Evolutionary conservation across 2,888 invertebrate genomes (phyloP).

Genomic region (Harpalus rubripes): DNA sequence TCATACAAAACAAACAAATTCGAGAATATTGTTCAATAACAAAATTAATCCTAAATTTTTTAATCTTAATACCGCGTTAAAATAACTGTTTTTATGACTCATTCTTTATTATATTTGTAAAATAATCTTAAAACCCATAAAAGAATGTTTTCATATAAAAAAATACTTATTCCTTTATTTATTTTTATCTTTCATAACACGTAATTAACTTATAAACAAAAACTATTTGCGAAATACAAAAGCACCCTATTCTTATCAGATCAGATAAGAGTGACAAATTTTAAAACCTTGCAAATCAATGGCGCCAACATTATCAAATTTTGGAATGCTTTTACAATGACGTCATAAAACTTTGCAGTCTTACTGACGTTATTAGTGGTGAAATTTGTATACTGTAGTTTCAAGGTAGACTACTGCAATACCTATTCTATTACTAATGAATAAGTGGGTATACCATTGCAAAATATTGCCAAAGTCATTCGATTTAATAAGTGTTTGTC

Average conservation of each 20-base stretch:
- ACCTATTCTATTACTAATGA: background rate
- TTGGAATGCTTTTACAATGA: slow-evolving; percentile 8
- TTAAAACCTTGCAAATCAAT: background rate
- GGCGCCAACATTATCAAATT: slow-evolving; percentile 1
- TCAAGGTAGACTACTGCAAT: slow-evolving; percentile 32
- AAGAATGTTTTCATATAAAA: too few relatives aligned
- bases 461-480: background rate
- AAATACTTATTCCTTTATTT: too few relatives aligned
- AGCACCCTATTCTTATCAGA: background rate
- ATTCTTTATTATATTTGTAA: too few relatives aligned
- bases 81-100: too few relatives aligned
- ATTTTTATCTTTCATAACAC: too few relatives aligned
- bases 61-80: too few relatives aligned
- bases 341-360: slow-evolving; percentile 11
- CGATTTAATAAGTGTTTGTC: background rate
- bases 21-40: too few relatives aligned
- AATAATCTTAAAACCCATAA: too few relatives aligned
- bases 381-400: slow-evolving; percentile 7
- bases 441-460: background rate
- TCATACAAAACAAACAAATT: too few relatives aligned
- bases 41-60: too few relatives aligned
- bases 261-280: background rate
- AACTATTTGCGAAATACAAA: too few relatives aligned
- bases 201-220: too few relatives aligned
- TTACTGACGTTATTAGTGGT: slow-evolving; percentile 1